Evolutionary conservation across 1,140 invertebrate genomes (phyloP).

Genomic region (Acromyrmex echinatior): DNA sequence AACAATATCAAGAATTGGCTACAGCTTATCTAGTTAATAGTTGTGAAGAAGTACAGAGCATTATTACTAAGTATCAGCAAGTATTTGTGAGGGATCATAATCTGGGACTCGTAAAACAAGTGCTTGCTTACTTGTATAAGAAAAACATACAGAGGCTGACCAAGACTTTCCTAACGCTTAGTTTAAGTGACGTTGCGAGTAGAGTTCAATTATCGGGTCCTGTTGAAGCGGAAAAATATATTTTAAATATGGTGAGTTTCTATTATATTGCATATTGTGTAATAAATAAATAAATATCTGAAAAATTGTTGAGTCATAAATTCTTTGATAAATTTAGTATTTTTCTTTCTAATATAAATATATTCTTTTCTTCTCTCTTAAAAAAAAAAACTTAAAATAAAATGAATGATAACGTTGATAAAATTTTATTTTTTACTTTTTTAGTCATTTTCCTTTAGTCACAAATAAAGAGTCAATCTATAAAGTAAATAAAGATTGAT

Average conservation of each 20-base stretch:
- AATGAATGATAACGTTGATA: not conserved
- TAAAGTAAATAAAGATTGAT: not conserved
- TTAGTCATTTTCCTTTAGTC: too few relatives aligned
- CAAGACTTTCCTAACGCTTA: conserved; percentile 98
- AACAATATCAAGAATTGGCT: conserved; percentile 96
- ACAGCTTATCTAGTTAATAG: conserved; percentile 93
- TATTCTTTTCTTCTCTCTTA: not conserved
- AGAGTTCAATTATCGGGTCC: conserved; percentile 94
- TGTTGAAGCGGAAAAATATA: conserved; percentile 96
- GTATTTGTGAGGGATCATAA: conserved; percentile 94
- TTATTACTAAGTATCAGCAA: conserved; percentile 93
- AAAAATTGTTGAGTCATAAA: not conserved
- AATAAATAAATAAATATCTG: not conserved
- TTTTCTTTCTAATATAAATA: not conserved
- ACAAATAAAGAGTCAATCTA: not conserved
- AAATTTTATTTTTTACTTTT: not conserved
- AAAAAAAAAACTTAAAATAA: not conserved
- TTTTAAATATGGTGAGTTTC: conserved; percentile 95
- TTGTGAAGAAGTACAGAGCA: conserved; percentile 90
- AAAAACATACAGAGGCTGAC: conserved; percentile 99
- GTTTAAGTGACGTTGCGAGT: conserved; percentile 96
- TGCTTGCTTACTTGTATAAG: conserved; percentile 95
- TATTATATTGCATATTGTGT: not conserved
- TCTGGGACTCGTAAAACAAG: conserved; percentile 94
- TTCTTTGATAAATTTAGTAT: not conserved